A percentile compares a stretch with the other conserved stretches of the same genome.
Conservation (phyloP, 2,888 invertebrate genomes). For the Zygaena filipendulae region DNA sequence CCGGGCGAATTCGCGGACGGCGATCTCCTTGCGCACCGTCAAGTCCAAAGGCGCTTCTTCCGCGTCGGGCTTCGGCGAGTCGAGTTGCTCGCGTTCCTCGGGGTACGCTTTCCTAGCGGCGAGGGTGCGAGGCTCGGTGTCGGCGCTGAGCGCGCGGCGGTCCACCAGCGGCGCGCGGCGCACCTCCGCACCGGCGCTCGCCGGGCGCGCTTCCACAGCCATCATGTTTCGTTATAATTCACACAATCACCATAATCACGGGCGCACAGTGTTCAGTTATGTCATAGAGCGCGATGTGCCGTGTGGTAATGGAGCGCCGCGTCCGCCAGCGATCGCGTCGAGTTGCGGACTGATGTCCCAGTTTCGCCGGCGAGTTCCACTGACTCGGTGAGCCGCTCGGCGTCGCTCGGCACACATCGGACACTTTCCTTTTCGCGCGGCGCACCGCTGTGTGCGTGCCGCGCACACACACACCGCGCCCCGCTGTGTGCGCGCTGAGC, state of each 20-base stretch:
- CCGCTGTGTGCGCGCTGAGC: conserved; percentile 22
- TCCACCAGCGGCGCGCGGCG: conserved; percentile 37
- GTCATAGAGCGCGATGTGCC: conserved; percentile 53
- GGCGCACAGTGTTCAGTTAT: conserved; percentile 46
- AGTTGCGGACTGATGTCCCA: conserved; percentile 73
- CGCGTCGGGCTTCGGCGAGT: conserved; percentile 30
- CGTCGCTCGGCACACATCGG: conserved; percentile 54
- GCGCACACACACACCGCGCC: conserved; percentile 17
- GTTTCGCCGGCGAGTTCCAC: conserved; percentile 69
- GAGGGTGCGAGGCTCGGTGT: conserved; percentile 53
- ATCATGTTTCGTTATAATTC: conserved; percentile 55
- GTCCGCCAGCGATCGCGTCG: conserved; percentile 61
- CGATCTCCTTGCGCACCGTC: conserved; percentile 70
- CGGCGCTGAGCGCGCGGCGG: conserved; percentile 44
- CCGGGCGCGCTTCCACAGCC: conserved; percentile 61
- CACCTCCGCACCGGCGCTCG: conserved; percentile 42
- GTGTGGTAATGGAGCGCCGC: conserved; percentile 31
- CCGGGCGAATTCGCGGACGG: conserved; percentile 60
- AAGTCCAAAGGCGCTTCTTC: conserved; percentile 84
- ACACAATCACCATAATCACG: conserved; percentile 59
- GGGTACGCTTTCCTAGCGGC: conserved; percentile 65
- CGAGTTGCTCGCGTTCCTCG: conserved; percentile 26
- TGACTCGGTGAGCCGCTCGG: conserved; percentile 68
- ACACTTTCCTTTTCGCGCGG: conserved; percentile 67
- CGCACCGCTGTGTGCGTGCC: conserved; percentile 30